Evolutionary conservation across 2,113 vertebrate genomes (phyloP), one percentile per base, ranked within the genome.

Genomic region (Psammodynastes pulverulentus): DNA sequence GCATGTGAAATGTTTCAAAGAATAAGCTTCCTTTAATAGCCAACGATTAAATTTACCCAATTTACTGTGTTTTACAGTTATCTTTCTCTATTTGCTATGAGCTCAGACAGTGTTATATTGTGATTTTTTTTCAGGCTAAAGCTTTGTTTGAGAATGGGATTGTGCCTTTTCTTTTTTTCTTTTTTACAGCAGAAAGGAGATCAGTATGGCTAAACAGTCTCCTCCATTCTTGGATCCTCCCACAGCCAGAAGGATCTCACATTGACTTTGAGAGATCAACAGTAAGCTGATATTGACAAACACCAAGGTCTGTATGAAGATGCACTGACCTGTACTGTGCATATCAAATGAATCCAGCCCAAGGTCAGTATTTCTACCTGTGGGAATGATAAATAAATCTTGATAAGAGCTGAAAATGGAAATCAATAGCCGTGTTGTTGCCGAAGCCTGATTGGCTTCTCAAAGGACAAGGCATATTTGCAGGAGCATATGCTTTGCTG

Each of bases 331-430:
- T 46, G 1, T 48, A 86, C 79, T 56, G 72, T 92, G 88, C 89
- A 92, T 92, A 92, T 92, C 91, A 92, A 92, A 92, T 92, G 91
- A 92, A 86, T 79, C 91, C 29, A 86, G 87, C 34, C 53, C 91
- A 92, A 92, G 91, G 91, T 92, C 91, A 92, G 87, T 92, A 89
- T 92, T 92, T 92, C 58, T 92, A 92, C 88, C 88, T 92, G 88
- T 89, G 91, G 88, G 91, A 92, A 92, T 92, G 91, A 86, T 89
- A 92, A 92, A 92, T 92, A 92, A 92, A 92, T 89, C 91, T 92
- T 56, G 88, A 92, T 92, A 92, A 92, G 91, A 89, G 79, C 88
- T 89, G 88, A 92, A 92, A 92, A 92, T 92, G 91, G 91, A 92
- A 92, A 92, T 92, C 91, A 84, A 92, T 92, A 88, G 43, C 87